Evolutionary conservation across 2,888 invertebrate species (phyloP).

Genomic region (Tetragonisca angustula): DNA sequence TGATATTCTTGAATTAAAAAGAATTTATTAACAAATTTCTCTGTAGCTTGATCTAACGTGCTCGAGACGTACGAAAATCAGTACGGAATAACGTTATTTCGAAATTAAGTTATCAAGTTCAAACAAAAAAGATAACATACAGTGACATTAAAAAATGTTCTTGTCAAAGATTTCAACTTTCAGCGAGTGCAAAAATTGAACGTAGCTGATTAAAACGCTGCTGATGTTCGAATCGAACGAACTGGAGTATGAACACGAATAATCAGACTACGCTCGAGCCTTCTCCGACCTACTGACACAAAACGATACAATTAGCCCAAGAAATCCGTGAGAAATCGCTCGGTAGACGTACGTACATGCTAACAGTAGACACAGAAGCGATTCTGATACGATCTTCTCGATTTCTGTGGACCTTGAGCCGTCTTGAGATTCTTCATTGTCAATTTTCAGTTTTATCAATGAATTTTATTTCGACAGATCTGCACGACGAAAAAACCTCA

Average conservation of each 20-base stretch:
- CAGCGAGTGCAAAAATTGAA: not conserved
- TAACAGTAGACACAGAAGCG: not conserved
- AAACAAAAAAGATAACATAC: too few species aligned
- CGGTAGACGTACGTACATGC: too few species aligned
- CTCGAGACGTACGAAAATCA: too few species aligned
- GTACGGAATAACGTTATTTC: too few species aligned
- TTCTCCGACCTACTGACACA: constrained; percentile 58
- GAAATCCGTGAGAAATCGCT: not conserved
- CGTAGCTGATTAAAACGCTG: constrained; percentile 28
- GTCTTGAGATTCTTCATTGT: too few species aligned
- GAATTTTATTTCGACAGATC: not conserved
- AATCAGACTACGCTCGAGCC: constrained; percentile 17
- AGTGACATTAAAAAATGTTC: not conserved
- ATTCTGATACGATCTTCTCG: not conserved
- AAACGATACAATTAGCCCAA: constrained; percentile 22
- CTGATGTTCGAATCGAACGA: not conserved
- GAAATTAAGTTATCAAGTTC: too few species aligned
- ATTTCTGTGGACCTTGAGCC: not conserved
- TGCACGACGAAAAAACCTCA: not conserved
- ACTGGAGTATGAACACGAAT: constrained; percentile 24
- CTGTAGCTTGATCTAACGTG: too few species aligned
- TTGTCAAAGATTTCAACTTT: not conserved
- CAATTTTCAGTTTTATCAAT: not conserved
- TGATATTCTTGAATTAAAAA: too few species aligned
- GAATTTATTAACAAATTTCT: too few species aligned